These are phyloP conservation scores for Palythoa grandiflora DNA, from an alignment of 92 coral and sea anemone genomes.

Conservation along the genomic window DNA sequence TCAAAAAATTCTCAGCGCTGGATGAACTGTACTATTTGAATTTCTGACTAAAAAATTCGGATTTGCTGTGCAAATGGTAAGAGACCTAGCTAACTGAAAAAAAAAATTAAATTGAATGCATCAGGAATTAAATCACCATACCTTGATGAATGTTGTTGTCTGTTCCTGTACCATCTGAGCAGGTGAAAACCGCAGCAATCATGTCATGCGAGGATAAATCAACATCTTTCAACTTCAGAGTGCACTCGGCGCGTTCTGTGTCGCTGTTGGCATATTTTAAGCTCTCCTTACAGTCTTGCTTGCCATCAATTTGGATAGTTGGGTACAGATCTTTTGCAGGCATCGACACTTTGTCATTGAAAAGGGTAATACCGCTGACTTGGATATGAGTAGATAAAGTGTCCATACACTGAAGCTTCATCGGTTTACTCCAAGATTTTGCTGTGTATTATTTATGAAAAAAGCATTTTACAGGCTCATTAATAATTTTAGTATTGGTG, in stretches of 20 bases:
- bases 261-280: constrained; percentile 18
- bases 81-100: not conserved
- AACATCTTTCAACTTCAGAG: constrained; percentile 47
- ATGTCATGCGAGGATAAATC: constrained; percentile 55
- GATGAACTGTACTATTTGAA: too few species aligned
- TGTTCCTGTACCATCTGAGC: constrained; percentile 39
- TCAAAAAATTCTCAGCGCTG: too few species aligned
- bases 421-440: constrained; percentile 65
- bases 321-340: constrained; percentile 63
- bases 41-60: too few species aligned
- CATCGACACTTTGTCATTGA: constrained; percentile 30
- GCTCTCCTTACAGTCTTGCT: constrained; percentile 60
- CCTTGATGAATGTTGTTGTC: constrained; percentile 21
- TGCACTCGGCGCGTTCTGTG: constrained; percentile 57
- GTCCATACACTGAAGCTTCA: constrained; percentile 60
- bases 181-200: constrained; percentile 63
- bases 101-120: not conserved
- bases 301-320: constrained; percentile 61
- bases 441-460: constrained; percentile 26
- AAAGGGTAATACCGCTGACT: constrained; percentile 72
- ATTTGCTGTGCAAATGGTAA: too few species aligned
- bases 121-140: not conserved
- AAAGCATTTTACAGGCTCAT: not conserved
- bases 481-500: not conserved
- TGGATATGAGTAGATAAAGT: constrained; percentile 39